Base-by-base conservation (phyloP, 1,140 invertebrate genomes). In the Lordiphosa stackelbergi region DNA sequence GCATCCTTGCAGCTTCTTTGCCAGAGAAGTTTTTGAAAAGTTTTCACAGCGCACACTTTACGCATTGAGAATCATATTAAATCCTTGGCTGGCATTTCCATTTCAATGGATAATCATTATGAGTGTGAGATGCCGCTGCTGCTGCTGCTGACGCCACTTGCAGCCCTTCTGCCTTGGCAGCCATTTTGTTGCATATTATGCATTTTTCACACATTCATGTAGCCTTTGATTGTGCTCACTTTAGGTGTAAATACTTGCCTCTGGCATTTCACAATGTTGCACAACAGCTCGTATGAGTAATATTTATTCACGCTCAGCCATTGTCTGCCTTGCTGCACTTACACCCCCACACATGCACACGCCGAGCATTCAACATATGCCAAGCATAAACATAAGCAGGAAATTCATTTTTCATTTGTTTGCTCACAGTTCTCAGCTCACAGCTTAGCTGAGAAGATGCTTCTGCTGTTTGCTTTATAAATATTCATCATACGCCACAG, bases 61-160 rank as follows among this genome's bases (percentile, higher is more conserved):
- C 71, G 65, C 59, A 73, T 70, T 69, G 71, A 56, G 65, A 85
- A 75, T 85, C 71, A 81, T 85, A 85, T 85, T 85, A 85, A 85
- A 85, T 85, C 81, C 74, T 68, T 79, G 68, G 64, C 69, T 69
- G 68, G 68, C 64, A 78, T 84, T 84, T 84, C 79, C 79, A 85
- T 85, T 79, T 85, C 81, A 85, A 85, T 85, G 79, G 79, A 85
- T 85, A 85, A 85, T 85, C 79, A 85, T 85, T 85, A 85, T 85
- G 74, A 85, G 72, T 69, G 60, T 54, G 56, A 68, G 59, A 55
- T 78, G 73, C 62, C 60, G 66, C 41, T 41, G 53, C 54, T 41
- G 53, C 54, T 41, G 53, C 54, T 57, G 63, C 66, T 68, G 64
- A 61, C 51, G 56, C 64, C 66, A 69, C 49, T 69, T 69, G 66